These are phyloP conservation scores for Morus bassanus DNA, from an alignment of 2,797 vertebrate genomes.

Conservation along the genomic window DNA sequence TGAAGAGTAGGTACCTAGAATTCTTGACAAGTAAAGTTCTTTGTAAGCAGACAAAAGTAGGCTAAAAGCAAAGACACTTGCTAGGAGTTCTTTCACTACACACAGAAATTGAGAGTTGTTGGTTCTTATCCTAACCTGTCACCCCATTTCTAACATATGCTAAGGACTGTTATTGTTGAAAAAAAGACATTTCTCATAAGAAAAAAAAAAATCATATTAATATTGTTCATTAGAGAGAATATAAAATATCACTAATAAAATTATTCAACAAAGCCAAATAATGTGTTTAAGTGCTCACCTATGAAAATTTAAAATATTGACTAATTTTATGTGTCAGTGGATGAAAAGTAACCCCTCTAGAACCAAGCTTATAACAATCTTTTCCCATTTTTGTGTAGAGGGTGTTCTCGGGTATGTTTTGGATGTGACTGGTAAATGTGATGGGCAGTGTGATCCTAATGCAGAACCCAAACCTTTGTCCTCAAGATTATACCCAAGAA, in stretches of 20 bases:
- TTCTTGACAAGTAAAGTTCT: conserved; percentile 20
- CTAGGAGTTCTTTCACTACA: background rate
- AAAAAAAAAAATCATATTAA: background rate
- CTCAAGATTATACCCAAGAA: background rate
- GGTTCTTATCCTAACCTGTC: background rate
- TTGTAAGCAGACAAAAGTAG: conserved; percentile 22
- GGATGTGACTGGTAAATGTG: background rate
- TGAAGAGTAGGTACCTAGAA: background rate
- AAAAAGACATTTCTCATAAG: background rate
- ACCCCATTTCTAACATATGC: background rate
- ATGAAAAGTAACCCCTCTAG: background rate
- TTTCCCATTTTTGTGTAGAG: background rate
- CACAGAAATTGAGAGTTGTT: background rate
- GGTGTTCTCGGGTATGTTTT: background rate
- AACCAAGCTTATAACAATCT: background rate
- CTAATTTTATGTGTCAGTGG: background rate
- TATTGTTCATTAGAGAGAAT: background rate
- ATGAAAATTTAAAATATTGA: background rate
- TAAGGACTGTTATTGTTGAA: background rate
- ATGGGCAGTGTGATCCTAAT: background rate
- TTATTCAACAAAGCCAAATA: background rate
- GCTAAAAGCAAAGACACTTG: conserved; percentile 9
- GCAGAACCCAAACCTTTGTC: background rate
- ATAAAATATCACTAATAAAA: background rate
- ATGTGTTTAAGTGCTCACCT: background rate